phyloP scores from a whole-genome alignment of 1,140 invertebrate species.

The Lutraria rhynchaena region DNA sequence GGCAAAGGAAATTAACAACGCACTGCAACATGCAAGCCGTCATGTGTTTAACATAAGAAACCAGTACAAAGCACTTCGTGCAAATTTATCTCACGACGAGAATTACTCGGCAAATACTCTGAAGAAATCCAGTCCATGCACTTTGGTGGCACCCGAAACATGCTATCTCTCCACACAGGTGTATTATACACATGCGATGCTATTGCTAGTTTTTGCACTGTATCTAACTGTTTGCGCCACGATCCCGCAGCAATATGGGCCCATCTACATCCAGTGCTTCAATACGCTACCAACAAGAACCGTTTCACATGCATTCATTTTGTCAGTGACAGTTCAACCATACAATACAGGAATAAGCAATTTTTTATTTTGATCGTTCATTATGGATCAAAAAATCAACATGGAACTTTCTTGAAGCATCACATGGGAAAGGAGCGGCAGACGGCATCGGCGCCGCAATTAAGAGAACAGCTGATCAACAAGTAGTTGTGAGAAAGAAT shows the following conservation, averaged over 20 bases:
- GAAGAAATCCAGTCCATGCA: constrained; percentile 61
- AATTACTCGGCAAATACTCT: background rate
- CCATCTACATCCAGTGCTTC: constrained; percentile 63
- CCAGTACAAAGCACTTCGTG: background rate
- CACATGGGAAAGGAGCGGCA: constrained; percentile 82
- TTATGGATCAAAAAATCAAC: constrained; percentile 62
- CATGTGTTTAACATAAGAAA: constrained; percentile 11
- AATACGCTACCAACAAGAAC: constrained; percentile 47
- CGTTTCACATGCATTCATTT: constrained; percentile 61
- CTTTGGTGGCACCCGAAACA: constrained; percentile 57
- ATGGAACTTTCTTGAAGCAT: constrained; percentile 82
- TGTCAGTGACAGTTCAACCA: constrained; percentile 68
- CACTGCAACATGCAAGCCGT: background rate
- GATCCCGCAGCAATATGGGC: constrained; percentile 66
- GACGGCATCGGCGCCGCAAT: constrained; percentile 82
- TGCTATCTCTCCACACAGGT: constrained; percentile 59
- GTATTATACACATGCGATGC: constrained; percentile 5
- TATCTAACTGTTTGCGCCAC: constrained; percentile 63
- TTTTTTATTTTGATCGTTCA: constrained; percentile 58
- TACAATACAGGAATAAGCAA: constrained; percentile 69
- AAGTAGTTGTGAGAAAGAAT: background rate
- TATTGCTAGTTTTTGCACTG: constrained; percentile 43
- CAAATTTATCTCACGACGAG: background rate
- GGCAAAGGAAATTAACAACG: constrained; percentile 2
- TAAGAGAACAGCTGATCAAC: constrained; percentile 75